Conservation (phyloP, 1,140 invertebrate species). For the Leptinotarsa lineolata region DNA sequence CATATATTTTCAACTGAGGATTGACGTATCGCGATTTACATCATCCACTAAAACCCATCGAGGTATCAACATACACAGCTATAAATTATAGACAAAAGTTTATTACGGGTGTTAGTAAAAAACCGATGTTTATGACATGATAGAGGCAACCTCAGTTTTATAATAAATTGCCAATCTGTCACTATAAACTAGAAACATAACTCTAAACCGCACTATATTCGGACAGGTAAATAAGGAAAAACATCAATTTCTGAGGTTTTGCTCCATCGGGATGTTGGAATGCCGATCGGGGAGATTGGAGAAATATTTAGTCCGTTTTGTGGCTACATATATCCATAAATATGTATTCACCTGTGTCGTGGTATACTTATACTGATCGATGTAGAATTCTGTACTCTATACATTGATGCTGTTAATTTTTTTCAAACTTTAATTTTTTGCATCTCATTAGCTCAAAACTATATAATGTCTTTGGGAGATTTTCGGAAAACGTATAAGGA, state of each 20-base stretch:
- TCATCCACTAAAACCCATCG: neutral
- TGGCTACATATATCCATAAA: too few relatives aligned
- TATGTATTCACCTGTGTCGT: too few relatives aligned
- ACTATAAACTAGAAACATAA: conserved; percentile 32
- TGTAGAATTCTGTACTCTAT: too few relatives aligned
- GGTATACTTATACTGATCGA: too few relatives aligned
- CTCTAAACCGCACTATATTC: conserved; percentile 23
- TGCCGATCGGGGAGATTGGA: conserved; percentile 9
- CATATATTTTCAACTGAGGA: too few relatives aligned
- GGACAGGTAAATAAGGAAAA: conserved; percentile 31
- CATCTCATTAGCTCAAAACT: too few relatives aligned
- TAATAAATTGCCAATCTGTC: conserved; percentile 28
- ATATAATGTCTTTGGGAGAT: too few relatives aligned
- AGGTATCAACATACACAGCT: neutral
- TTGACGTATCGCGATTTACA: too few relatives aligned
- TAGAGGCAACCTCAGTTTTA: conserved; percentile 21
- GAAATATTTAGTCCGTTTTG: too few relatives aligned
- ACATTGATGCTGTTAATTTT: too few relatives aligned
- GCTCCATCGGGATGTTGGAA: neutral
- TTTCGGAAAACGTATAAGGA: too few relatives aligned
- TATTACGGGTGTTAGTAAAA: conserved; percentile 3
- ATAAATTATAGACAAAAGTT: conserved; percentile 4
- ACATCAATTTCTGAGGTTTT: conserved; percentile 4
- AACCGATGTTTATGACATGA: conserved; percentile 2
- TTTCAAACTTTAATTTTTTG: too few relatives aligned